phyloP scores from a whole-genome alignment of 2,113 vertebrate genomes.

The Dromaius novaehollandiae region DNA sequence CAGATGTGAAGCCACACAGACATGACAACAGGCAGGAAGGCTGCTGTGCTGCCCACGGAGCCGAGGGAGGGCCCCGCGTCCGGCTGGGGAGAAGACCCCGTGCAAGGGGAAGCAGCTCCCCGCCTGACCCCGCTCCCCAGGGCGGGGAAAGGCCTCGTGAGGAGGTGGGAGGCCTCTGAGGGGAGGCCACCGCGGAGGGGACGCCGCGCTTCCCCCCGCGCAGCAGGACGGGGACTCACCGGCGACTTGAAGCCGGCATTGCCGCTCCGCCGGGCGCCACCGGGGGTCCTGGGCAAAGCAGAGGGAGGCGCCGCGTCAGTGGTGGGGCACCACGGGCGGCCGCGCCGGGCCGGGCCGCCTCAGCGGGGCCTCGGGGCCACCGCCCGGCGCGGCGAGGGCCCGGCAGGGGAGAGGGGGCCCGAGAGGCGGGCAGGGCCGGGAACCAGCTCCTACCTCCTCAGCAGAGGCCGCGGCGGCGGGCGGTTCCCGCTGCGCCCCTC shows the following conservation, averaged over 20 bases:
- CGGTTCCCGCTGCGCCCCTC: neutral
- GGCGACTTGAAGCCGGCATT: conserved; percentile 6
- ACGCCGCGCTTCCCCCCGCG: neutral
- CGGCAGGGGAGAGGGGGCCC: neutral
- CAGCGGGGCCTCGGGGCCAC: neutral
- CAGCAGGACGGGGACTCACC: conserved; percentile 28
- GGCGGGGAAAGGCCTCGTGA: too few species aligned
- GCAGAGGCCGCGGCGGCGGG: neutral
- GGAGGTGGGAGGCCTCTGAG: neutral
- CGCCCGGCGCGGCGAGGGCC: neutral
- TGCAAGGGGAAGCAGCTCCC: neutral
- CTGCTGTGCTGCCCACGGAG: too few species aligned
- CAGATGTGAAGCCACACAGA: too few species aligned
- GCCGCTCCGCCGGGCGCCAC: conserved; percentile 13
- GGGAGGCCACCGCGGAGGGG: neutral
- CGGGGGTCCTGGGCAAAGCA: conserved; percentile 28
- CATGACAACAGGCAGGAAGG: neutral
- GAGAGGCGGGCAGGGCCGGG: too few species aligned
- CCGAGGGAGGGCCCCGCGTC: neutral
- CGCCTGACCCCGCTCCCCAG: too few species aligned
- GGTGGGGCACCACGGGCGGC: too few species aligned
- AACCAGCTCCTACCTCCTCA: neutral
- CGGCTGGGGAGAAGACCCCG: too few species aligned
- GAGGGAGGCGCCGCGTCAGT: neutral
- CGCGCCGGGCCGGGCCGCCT: neutral